A percentile compares a stretch with the other conserved stretches of the same genome.
These are phyloP conservation scores for Bufo gargarizans DNA, from an alignment of 2,113 vertebrate genomes.

Conservation along the genomic window DNA sequence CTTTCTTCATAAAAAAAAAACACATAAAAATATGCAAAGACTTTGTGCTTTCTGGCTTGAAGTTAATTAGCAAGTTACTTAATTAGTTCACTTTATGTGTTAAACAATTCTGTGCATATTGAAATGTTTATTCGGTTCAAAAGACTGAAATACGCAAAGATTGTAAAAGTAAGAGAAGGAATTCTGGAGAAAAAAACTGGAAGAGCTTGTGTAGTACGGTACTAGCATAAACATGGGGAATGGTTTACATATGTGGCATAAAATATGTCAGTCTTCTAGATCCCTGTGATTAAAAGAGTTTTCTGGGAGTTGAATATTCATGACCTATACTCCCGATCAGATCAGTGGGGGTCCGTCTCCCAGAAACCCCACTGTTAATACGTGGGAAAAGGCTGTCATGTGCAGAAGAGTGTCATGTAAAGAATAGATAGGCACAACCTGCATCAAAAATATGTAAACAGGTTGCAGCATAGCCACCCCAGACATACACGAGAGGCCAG, in stretches of 20 bases:
- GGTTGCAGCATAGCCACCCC: too few species aligned
- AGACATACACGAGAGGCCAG: too few species aligned
- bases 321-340: too few species aligned
- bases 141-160: not conserved
- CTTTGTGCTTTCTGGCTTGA: slow-evolving; percentile 1
- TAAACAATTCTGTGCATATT: not conserved
- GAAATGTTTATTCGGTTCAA: slow-evolving; percentile 4
- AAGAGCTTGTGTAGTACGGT: not conserved
- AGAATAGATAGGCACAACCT: too few species aligned
- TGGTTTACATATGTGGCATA: not conserved
- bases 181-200: not conserved
- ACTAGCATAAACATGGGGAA: not conserved
- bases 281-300: too few species aligned
- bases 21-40: not conserved
- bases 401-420: too few species aligned
- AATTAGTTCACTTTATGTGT: slow-evolving; percentile 30
- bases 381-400: too few species aligned
- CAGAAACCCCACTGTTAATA: too few species aligned
- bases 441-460: too few species aligned
- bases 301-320: too few species aligned
- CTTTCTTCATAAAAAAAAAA: not conserved
- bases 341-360: too few species aligned
- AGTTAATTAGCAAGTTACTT: slow-evolving; percentile 23
- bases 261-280: not conserved
- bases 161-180: not conserved